These are phyloP conservation scores for Germaria angustata DNA, from an alignment of 2,888 invertebrate genomes.

Conservation along the genomic window DNA sequence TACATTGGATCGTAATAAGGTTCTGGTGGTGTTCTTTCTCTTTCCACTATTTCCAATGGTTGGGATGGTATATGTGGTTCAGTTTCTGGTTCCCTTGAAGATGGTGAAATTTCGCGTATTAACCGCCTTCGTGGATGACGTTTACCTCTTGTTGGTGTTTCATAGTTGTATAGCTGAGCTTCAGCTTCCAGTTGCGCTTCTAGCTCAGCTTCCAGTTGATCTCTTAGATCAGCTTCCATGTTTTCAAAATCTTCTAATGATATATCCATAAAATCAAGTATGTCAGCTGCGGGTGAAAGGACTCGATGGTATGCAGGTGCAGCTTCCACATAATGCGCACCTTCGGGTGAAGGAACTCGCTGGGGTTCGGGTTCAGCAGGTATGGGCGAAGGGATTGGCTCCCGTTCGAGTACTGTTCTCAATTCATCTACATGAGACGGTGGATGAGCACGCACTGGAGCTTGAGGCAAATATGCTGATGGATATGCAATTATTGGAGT, in stretches of 20 bases:
- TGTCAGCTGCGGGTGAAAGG: background rate
- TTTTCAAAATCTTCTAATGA: conserved; percentile 2
- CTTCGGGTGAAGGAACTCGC: too few relatives aligned
- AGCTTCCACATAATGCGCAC: background rate
- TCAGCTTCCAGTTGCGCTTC: conserved; percentile 29
- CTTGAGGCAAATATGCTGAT: background rate
- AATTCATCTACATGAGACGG: background rate
- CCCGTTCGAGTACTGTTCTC: too few relatives aligned
- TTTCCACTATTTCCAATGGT: too few relatives aligned
- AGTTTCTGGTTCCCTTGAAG: too few relatives aligned
- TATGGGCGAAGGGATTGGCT: too few relatives aligned
- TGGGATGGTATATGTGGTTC: too few relatives aligned
- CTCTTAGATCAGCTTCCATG: background rate
- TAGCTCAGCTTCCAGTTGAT: too few relatives aligned
- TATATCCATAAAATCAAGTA: background rate
- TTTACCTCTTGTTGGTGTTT: background rate
- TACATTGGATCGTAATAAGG: conserved; percentile 19
- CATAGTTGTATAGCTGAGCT: background rate
- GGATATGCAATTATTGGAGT: background rate
- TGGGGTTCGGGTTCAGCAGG: too few relatives aligned
- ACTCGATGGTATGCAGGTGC: background rate
- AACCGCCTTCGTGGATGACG: background rate
- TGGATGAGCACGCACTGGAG: background rate
- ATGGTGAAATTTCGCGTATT: background rate
- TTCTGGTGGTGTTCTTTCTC: background rate